Evolutionary conservation across 2,888 invertebrate species (phyloP).

Genomic region (Spialia ferax): DNA sequence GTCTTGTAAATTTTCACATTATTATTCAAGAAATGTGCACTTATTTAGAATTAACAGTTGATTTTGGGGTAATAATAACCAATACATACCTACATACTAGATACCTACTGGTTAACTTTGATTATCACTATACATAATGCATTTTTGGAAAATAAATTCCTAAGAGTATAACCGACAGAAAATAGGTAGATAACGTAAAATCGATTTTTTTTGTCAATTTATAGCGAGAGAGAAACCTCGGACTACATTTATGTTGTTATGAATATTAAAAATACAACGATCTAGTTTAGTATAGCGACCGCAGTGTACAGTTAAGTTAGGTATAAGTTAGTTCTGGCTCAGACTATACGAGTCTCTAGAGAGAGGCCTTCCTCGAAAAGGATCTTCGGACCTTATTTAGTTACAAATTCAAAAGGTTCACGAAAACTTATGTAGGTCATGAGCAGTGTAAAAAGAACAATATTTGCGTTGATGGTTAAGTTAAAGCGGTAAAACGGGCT

Average conservation of each 20-base stretch:
- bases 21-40: neutral
- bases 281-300: slow-evolving; percentile 36
- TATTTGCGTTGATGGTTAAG: neutral
- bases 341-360: slow-evolving; percentile 67
- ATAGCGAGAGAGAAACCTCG: too few relatives aligned
- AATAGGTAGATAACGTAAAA: too few relatives aligned
- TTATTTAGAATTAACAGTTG: neutral
- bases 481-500: neutral
- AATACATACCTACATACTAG: too few relatives aligned
- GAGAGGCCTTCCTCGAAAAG: slow-evolving; percentile 59
- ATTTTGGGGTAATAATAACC: neutral
- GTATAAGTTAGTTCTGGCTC: slow-evolving; percentile 70
- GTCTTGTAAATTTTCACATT: slow-evolving; percentile 11
- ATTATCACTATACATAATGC: too few relatives aligned
- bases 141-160: too few relatives aligned
- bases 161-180: too few relatives aligned
- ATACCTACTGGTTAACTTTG: too few relatives aligned
- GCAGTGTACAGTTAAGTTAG: slow-evolving; percentile 63
- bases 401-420: slow-evolving; percentile 34
- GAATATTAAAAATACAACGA: neutral
- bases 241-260: neutral
- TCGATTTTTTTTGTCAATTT: too few relatives aligned
- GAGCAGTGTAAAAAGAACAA: slow-evolving; percentile 1
- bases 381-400: slow-evolving; percentile 42
- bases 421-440: slow-evolving; percentile 11